phyloP scores from a whole-genome alignment of 2,888 invertebrate genomes.

The Agrochola macilenta region DNA sequence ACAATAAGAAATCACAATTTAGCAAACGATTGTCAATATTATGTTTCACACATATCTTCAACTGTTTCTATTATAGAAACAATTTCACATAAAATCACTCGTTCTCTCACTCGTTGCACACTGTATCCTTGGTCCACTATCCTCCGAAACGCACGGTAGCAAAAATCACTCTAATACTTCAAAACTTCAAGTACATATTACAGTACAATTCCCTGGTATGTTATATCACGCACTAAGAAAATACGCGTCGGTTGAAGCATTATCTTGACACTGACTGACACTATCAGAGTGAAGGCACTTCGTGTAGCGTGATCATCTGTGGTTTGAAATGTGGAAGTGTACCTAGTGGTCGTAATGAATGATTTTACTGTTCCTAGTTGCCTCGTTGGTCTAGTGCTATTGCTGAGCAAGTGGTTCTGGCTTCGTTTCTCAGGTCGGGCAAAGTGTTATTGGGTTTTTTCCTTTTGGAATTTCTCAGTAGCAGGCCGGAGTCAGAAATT shows the following conservation, averaged over 20 bases:
- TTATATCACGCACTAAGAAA: conserved; percentile 19
- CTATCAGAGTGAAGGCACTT: conserved; percentile 54
- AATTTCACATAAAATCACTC: not conserved
- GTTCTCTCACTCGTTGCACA: not conserved
- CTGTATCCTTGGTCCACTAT: not conserved
- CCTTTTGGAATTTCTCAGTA: too few species aligned
- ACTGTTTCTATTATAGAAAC: not conserved
- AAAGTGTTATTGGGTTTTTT: too few species aligned
- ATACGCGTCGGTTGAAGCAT: conserved; percentile 26
- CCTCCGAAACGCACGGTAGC: not conserved
- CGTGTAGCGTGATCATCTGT: conserved; percentile 29
- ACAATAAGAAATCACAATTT: not conserved
- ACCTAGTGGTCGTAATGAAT: not conserved
- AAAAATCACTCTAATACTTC: not conserved
- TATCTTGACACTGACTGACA: conserved; percentile 75
- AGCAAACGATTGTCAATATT: too few species aligned
- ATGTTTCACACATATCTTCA: not conserved
- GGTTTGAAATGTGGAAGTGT: not conserved
- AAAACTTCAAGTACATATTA: conserved; percentile 6
- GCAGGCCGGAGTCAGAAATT: too few species aligned
- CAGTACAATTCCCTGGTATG: not conserved
- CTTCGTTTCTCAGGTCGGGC: too few species aligned
- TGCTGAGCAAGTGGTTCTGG: too few species aligned
- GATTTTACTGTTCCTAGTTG: too few species aligned
- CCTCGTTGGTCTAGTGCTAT: too few species aligned